Percentiles rank a stretch among this genome's conserved stretches.
These are phyloP conservation scores for Holacanthella duospinosa DNA, from an alignment of 2,888 invertebrate species.

Conservation along the genomic window DNA sequence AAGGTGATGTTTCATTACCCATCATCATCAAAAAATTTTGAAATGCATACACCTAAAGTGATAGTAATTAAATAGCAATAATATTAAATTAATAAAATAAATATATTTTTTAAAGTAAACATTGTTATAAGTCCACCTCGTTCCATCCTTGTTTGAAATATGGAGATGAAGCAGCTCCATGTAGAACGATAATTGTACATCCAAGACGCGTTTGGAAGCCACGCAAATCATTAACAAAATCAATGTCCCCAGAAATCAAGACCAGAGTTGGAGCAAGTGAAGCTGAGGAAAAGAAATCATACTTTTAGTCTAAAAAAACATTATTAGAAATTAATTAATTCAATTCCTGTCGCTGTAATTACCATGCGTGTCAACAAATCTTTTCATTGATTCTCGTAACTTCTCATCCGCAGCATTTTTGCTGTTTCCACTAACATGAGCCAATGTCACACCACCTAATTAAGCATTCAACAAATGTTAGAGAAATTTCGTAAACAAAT, in stretches of 20 bases:
- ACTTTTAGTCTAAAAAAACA: neutral
- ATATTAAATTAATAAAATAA: neutral
- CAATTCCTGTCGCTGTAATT: neutral
- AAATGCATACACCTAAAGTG: slow-evolving; percentile 7
- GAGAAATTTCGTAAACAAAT: neutral
- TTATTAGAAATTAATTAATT: neutral
- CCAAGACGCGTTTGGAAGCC: slow-evolving; percentile 11
- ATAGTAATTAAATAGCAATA: neutral
- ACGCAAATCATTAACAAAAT: slow-evolving; percentile 13
- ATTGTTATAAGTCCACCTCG: neutral
- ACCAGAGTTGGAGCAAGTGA: slow-evolving; percentile 4
- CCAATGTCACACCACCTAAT: slow-evolving; percentile 12
- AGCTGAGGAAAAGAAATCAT: too few species aligned
- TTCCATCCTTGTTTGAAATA: slow-evolving; percentile 12
- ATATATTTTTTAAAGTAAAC: neutral
- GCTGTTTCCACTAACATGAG: slow-evolving; percentile 8
- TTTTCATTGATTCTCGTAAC: slow-evolving; percentile 11
- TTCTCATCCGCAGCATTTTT: slow-evolving; percentile 16
- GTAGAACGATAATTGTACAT: slow-evolving; percentile 8
- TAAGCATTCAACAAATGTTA: neutral
- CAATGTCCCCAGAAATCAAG: slow-evolving; percentile 12
- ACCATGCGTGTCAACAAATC: slow-evolving; percentile 15
- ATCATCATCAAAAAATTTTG: slow-evolving; percentile 4
- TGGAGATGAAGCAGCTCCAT: slow-evolving; percentile 1
- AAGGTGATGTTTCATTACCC: neutral